These are phyloP conservation scores for Tragopan temminckii DNA, from an alignment of 2,797 vertebrate species.

Conservation along the genomic window DNA sequence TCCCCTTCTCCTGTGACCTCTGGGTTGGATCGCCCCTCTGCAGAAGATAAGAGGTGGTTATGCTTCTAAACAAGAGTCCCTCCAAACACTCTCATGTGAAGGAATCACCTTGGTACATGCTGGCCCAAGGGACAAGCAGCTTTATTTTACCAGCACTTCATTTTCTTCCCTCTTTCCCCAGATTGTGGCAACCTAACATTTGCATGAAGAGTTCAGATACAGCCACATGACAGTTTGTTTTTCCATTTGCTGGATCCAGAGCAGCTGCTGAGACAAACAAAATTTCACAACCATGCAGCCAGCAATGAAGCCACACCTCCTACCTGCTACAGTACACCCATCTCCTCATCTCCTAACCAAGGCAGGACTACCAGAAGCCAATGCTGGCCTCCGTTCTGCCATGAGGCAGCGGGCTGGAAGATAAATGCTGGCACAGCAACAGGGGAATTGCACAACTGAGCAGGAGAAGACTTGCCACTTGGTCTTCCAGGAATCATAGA, in stretches of 20 bases:
- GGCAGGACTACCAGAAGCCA: background rate
- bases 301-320: fast-evolving
- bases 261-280: background rate
- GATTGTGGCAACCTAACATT: background rate
- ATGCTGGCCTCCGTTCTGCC: background rate
- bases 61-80: background rate
- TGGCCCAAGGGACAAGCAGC: background rate
- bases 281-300: fast-evolving
- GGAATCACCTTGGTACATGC: fast-evolving
- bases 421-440: fast-evolving
- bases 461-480: background rate
- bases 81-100: background rate
- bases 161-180: background rate
- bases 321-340: background rate
- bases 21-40: background rate
- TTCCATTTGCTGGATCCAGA: background rate
- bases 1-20: background rate
- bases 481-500: background rate
- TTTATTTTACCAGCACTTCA: background rate
- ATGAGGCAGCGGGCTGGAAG: background rate
- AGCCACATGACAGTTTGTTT: background rate
- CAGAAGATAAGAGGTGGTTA: background rate
- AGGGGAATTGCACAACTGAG: background rate
- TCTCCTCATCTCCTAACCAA: background rate
- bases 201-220: background rate